phyloP scores from a whole-genome alignment of 2,888 invertebrate species.

The Sipha maydis region DNA sequence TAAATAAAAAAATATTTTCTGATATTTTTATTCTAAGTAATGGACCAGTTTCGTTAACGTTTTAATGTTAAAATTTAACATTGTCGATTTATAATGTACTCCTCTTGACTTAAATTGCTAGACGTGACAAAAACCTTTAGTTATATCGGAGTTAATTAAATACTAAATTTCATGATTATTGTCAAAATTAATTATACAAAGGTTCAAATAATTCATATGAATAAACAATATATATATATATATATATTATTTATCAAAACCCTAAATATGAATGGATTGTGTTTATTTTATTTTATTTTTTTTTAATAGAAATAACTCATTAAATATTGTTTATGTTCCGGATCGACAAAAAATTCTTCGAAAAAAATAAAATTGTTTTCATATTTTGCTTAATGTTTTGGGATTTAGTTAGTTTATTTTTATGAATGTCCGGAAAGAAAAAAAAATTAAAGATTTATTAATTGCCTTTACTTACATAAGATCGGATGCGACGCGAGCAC shows the following conservation, averaged over 20 bases:
- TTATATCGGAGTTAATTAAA: not conserved
- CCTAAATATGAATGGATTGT: too few relatives aligned
- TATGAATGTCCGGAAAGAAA: too few relatives aligned
- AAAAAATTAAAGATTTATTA: not conserved
- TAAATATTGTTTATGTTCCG: not conserved
- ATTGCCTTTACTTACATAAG: slow-evolving; percentile 69
- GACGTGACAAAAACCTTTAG: not conserved
- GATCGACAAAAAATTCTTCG: not conserved
- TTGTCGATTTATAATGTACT: not conserved
- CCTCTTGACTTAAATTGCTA: not conserved
- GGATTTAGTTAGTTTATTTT: too few relatives aligned
- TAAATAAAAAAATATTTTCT: not conserved
- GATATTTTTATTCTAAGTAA: not conserved
- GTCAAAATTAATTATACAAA: not conserved
- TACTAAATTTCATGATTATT: not conserved
- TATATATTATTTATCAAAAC: too few relatives aligned
- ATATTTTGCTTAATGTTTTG: not conserved
- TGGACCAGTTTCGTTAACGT: not conserved
- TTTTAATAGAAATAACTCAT: not conserved
- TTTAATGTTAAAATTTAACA: not conserved
- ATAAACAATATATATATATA: too few relatives aligned
- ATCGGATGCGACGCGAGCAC: slow-evolving; percentile 74
- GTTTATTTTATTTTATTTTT: too few relatives aligned
- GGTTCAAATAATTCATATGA: too few relatives aligned
- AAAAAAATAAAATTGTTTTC: not conserved